These are phyloP conservation scores for Pterocles burchelli DNA, from an alignment of 2,113 vertebrate genomes.

Conservation along the genomic window DNA sequence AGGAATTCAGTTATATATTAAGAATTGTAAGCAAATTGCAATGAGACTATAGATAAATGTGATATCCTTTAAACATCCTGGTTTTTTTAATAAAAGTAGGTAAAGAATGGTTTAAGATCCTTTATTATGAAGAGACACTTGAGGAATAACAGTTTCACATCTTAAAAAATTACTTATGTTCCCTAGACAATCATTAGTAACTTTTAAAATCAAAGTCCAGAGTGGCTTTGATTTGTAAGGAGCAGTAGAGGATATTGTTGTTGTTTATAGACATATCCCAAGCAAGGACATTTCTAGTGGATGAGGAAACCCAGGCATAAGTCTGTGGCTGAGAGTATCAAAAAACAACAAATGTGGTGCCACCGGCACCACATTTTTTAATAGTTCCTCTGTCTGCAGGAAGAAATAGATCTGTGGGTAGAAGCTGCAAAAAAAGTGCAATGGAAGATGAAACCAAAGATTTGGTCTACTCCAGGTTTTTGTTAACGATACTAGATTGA, in stretches of 20 bases:
- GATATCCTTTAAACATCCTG: neutral
- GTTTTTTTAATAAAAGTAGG: neutral
- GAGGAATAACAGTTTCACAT: neutral
- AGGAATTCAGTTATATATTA: neutral
- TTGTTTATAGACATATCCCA: neutral
- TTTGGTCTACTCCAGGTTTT: neutral
- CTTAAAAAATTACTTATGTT: neutral
- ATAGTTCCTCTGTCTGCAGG: conserved; percentile 14
- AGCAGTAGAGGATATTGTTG: neutral
- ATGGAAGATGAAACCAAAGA: neutral
- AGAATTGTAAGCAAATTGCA: neutral
- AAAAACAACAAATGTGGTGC: neutral
- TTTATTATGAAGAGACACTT: neutral
- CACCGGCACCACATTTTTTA: neutral
- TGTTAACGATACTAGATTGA: neutral
- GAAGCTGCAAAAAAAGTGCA: neutral
- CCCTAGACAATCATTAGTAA: neutral
- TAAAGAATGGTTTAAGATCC: neutral
- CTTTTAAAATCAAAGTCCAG: conserved; percentile 39
- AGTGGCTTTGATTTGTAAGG: conserved; percentile 4
- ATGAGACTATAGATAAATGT: neutral
- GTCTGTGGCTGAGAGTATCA: neutral
- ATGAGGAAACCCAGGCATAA: conserved; percentile 26
- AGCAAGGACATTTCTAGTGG: neutral
- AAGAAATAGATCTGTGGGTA: neutral